Conservation (phyloP, 2,888 invertebrate genomes). For the Heliconius aoede region DNA sequence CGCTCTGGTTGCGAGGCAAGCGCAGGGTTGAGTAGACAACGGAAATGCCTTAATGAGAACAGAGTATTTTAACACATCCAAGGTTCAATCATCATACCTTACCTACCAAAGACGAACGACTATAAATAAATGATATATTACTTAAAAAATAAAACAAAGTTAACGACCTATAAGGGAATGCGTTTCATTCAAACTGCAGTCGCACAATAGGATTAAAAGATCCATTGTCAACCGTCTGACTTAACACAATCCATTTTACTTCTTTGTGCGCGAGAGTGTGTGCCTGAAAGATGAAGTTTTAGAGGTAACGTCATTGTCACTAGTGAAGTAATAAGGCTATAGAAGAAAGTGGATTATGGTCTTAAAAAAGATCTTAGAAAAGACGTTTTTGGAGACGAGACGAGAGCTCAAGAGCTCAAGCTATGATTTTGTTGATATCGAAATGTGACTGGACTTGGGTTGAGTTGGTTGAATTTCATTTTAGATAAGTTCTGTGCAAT, state of each 20-base stretch:
- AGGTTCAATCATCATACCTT: not conserved
- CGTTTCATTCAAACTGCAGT: conserved; percentile 46
- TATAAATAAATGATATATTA: conserved; percentile 15
- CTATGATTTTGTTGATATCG: conserved; percentile 6
- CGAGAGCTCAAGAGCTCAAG: not conserved
- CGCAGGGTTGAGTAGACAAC: too few species aligned
- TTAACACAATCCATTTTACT: conserved; percentile 64
- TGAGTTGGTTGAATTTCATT: not conserved
- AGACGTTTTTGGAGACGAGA: conserved; percentile 11
- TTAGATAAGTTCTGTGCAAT: not conserved
- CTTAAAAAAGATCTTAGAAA: conserved; percentile 22
- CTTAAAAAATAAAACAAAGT: conserved; percentile 44
- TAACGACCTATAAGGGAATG: conserved; percentile 46
- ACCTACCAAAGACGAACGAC: not conserved
- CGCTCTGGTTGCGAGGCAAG: too few species aligned
- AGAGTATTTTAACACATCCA: too few species aligned
- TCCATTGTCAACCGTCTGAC: conserved; percentile 64
- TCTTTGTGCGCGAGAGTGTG: conserved; percentile 44
- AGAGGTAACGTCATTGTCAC: conserved; percentile 41
- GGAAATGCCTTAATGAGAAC: too few species aligned
- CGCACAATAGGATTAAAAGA: conserved; percentile 65
- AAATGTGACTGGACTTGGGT: not conserved
- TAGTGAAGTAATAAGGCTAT: conserved; percentile 10
- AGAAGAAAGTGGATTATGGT: conserved; percentile 26
- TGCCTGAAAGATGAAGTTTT: conserved; percentile 44